Evolutionary conservation across 2,888 invertebrate genomes (phyloP), one percentile per base, ranked within the genome.

Genomic region (Hoplodrina ambigua): DNA sequence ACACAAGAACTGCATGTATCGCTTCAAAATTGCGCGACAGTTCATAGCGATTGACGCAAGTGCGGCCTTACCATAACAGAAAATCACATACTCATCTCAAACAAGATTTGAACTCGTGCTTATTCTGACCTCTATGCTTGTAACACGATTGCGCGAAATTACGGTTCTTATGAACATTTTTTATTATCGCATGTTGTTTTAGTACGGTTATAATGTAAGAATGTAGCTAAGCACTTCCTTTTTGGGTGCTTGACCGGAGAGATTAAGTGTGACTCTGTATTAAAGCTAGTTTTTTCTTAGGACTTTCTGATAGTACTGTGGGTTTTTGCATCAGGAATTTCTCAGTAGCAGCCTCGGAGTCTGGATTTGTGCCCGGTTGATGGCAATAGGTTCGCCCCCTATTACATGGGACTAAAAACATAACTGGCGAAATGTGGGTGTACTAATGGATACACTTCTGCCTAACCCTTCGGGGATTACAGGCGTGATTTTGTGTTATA

Each of bases 151-250:
- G 76, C 69, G 77, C 74, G 56, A 86, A 84, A 81, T 83, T 82
- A 80, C 85, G 81, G 85, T 86, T 78, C 72, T 74, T 74, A 71
- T 30, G 61, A 72, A 15, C 15, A 56, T 60, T 84, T 82, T 84
- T 82, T 84, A 84, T 69, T 61, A 73, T 59, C 52, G 20, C 33
- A 59, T 68, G 52, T 62, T 62, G 46, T 76, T 62, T 66, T 52
- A 63, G 55, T 84, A 86, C 87, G 75, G 89, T 87, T 88, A 85
- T 64, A 72, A 70, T 76, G 85, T 87, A 85, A 80, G 56, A 72
- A 73, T 78, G 63, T 74, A 65, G 76, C 80, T 81, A 75, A 50
- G 62, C 62, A 75, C 71, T 85, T 84, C 85, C 83, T 84, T 82
- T 81, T 69, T 80, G 62, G 70, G 75, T 80, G 71, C 56, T 64